Evolutionary conservation across 2,113 vertebrate genomes (phyloP).

Genomic region (Bos javanicus): DNA sequence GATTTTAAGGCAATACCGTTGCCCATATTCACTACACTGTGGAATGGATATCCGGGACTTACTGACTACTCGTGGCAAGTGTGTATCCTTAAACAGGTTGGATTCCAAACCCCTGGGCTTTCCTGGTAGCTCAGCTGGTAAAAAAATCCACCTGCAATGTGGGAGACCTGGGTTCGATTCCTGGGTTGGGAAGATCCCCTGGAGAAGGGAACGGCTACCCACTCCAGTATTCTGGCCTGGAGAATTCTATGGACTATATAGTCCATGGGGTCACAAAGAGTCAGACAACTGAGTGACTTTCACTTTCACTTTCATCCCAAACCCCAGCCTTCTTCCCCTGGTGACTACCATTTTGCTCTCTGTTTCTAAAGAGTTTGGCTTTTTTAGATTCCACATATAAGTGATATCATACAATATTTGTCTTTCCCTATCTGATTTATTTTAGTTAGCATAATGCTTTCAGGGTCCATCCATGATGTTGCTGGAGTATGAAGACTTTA

Average conservation of each 20-base stretch:
- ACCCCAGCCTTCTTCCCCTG: not conserved
- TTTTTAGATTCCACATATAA: not conserved
- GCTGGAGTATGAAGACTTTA: not conserved
- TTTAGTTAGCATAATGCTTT: not conserved
- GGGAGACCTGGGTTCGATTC: not conserved
- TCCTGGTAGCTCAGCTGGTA: not conserved
- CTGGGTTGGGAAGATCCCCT: not conserved
- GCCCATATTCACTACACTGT: not conserved
- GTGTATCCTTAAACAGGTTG: not conserved
- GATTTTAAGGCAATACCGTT: not conserved
- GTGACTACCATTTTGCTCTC: not conserved
- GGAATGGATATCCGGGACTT: not conserved
- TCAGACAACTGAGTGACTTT: not conserved
- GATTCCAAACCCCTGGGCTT: not conserved
- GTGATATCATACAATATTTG: not conserved
- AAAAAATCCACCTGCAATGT: not conserved
- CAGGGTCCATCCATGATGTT: not conserved
- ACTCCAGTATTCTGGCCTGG: not conserved
- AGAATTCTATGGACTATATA: too few relatives aligned
- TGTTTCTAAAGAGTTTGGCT: not conserved
- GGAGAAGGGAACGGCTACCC: not conserved
- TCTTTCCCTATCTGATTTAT: not conserved
- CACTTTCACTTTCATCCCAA: not conserved
- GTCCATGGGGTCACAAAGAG: not conserved
- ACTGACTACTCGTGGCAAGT: not conserved